phyloP scores from a whole-genome alignment of 2,888 invertebrate species.

The Corbicula japonica region DNA sequence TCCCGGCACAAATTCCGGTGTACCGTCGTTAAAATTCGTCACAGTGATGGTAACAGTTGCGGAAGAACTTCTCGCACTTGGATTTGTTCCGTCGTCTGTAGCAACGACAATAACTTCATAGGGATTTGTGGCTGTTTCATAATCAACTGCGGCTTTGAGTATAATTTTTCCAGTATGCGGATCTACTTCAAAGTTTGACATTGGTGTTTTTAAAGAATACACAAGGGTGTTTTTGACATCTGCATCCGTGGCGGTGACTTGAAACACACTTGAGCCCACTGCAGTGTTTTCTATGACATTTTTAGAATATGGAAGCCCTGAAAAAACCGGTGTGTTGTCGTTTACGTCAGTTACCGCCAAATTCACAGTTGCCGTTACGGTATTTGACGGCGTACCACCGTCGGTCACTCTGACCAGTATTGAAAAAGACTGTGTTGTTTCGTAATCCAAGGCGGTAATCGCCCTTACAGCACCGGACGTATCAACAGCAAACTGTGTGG shows the following conservation, averaged over 20 bases:
- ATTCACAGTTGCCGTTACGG: constrained; percentile 70
- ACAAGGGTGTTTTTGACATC: constrained; percentile 69
- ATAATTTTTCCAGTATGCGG: constrained; percentile 59
- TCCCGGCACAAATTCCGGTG: constrained; percentile 76
- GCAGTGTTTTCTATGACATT: constrained; percentile 65
- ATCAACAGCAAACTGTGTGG: constrained; percentile 60
- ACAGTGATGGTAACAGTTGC: constrained; percentile 75
- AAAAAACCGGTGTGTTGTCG: constrained; percentile 76
- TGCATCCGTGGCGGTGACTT: constrained; percentile 70
- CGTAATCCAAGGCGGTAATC: constrained; percentile 74
- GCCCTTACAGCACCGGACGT: constrained; percentile 67
- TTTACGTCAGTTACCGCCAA: constrained; percentile 76
- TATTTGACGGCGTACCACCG: constrained; percentile 62
- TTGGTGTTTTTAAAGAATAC: constrained; percentile 64
- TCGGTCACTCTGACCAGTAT: constrained; percentile 74
- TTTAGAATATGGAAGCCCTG: constrained; percentile 57
- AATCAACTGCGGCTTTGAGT: constrained; percentile 62
- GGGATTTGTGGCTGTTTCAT: constrained; percentile 53
- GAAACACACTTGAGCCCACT: constrained; percentile 61
- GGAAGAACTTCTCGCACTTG: constrained; percentile 54
- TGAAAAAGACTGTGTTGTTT: constrained; percentile 58
- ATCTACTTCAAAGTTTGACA: constrained; percentile 68
- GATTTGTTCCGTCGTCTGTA: constrained; percentile 61
- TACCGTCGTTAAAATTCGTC: constrained; percentile 79
- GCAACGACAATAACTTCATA: constrained; percentile 62